Conservation (phyloP, 2,113 vertebrate species). For the Reinhardtius hippoglossoides region DNA sequence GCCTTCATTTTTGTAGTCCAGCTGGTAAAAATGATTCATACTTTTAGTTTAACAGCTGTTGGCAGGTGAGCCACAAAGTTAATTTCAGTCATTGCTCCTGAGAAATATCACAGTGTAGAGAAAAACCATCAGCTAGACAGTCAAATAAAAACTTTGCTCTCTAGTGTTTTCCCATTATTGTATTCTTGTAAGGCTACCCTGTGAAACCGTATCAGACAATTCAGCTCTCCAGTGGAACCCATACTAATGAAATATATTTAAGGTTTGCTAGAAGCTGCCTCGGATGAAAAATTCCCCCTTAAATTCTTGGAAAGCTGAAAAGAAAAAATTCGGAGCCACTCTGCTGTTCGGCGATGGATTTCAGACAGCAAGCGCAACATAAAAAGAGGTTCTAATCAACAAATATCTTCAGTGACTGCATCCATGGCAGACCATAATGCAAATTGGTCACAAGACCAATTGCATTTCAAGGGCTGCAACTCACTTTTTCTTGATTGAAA, state of each 20-base stretch:
- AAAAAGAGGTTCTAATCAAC: not conserved
- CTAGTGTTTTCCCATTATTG: slow-evolving; percentile 30
- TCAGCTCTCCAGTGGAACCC: slow-evolving; percentile 35
- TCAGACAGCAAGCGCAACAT: not conserved
- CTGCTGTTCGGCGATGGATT: slow-evolving; percentile 6
- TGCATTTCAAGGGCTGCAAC: not conserved
- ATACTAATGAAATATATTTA: slow-evolving; percentile 50
- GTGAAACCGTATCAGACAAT: slow-evolving; percentile 35
- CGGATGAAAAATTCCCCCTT: slow-evolving; percentile 22
- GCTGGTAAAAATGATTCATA: not conserved
- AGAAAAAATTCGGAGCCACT: not conserved
- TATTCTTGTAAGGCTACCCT: slow-evolving; percentile 30
- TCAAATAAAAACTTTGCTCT: slow-evolving; percentile 35
- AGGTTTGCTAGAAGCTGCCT: slow-evolving; percentile 36
- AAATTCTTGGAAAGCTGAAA: slow-evolving; percentile 15
- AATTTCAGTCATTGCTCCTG: slow-evolving; percentile 39
- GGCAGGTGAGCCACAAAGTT: slow-evolving; percentile 33
- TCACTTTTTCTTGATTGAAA: not conserved
- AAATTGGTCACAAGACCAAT: not conserved
- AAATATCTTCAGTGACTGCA: not conserved
- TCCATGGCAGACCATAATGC: not conserved
- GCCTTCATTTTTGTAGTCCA: not conserved
- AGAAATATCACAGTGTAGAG: slow-evolving; percentile 21
- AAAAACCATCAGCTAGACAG: slow-evolving; percentile 27
- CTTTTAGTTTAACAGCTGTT: slow-evolving; percentile 22